Evolutionary conservation across 2,888 invertebrate species (phyloP).

Genomic region (Molanna angustata): DNA sequence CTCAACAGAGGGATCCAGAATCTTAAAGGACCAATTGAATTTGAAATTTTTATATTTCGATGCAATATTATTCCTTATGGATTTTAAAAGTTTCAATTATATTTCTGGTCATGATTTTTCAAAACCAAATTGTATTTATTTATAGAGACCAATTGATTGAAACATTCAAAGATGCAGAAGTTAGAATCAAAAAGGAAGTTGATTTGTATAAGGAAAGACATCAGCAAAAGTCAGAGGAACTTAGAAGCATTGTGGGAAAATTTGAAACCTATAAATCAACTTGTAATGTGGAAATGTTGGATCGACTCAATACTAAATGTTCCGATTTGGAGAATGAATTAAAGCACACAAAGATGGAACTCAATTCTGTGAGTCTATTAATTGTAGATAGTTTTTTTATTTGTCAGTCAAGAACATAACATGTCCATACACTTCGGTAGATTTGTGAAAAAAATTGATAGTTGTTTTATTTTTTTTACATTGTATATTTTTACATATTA

Average conservation of each 20-base stretch:
- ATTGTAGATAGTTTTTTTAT: not conserved
- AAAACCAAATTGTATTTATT: not conserved
- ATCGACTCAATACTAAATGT: conserved; percentile 37
- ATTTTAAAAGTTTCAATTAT: too few relatives aligned
- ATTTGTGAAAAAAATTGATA: too few relatives aligned
- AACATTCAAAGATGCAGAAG: conserved; percentile 40
- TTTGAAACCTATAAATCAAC: conserved; percentile 40
- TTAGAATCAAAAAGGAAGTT: conserved; percentile 38
- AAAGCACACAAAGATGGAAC: conserved; percentile 30
- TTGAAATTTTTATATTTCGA: not conserved
- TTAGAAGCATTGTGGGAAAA: conserved; percentile 41
- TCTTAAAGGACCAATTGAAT: too few relatives aligned
- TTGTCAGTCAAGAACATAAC: too few relatives aligned
- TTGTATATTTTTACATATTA: too few relatives aligned
- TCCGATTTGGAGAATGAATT: conserved; percentile 40
- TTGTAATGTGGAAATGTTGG: conserved; percentile 35
- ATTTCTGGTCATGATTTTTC: too few relatives aligned
- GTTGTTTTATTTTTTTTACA: too few relatives aligned
- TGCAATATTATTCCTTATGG: not conserved
- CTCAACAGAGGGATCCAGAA: too few relatives aligned
- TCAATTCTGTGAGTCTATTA: conserved; percentile 17
- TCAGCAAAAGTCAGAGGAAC: conserved; percentile 15
- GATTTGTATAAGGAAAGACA: conserved; percentile 39
- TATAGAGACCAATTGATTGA: conserved; percentile 32
- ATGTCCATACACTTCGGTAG: too few relatives aligned